phyloP scores from a whole-genome alignment of 1,140 invertebrate species.

The Melipona quadrifasciata region DNA sequence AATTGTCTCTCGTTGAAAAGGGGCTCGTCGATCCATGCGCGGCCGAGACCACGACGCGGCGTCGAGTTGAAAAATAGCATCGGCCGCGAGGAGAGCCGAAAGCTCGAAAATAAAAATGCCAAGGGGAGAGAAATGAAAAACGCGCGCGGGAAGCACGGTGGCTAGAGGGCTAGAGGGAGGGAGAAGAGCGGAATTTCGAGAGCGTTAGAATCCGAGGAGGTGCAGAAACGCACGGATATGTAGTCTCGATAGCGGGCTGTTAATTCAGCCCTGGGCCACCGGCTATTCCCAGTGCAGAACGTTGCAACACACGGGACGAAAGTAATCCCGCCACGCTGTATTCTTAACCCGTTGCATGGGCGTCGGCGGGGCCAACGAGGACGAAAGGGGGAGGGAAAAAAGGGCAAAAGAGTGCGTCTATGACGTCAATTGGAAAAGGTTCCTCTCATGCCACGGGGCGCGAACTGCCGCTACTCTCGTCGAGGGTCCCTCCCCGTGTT shows the following conservation, averaged over 20 bases:
- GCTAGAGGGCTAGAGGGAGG: background rate
- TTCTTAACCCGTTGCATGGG: conserved; percentile 70
- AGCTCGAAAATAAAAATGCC: background rate
- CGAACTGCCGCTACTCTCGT: conserved; percentile 55
- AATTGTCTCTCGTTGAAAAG: background rate
- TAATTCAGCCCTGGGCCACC: conserved; percentile 67
- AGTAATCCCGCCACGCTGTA: conserved; percentile 73
- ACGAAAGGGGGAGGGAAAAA: conserved; percentile 65
- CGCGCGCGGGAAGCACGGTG: background rate
- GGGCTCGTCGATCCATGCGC: background rate
- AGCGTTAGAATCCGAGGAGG: conserved; percentile 7
- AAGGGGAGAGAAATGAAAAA: background rate
- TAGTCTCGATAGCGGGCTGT: conserved; percentile 52
- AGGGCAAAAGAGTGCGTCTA: conserved; percentile 70
- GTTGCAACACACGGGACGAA: conserved; percentile 70
- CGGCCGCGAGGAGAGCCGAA: background rate
- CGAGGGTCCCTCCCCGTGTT: conserved; percentile 30
- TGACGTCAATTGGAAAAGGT: conserved; percentile 79
- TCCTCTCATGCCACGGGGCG: conserved; percentile 67
- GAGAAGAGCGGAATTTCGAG: background rate
- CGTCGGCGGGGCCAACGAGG: conserved; percentile 57
- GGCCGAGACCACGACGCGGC: too few species aligned
- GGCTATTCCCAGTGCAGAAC: conserved; percentile 72
- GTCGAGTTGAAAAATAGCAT: background rate
- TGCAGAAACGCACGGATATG: conserved; percentile 27